Evolutionary conservation across 1,140 invertebrate species (phyloP).

Genomic region (Drosophila persimilis): DNA sequence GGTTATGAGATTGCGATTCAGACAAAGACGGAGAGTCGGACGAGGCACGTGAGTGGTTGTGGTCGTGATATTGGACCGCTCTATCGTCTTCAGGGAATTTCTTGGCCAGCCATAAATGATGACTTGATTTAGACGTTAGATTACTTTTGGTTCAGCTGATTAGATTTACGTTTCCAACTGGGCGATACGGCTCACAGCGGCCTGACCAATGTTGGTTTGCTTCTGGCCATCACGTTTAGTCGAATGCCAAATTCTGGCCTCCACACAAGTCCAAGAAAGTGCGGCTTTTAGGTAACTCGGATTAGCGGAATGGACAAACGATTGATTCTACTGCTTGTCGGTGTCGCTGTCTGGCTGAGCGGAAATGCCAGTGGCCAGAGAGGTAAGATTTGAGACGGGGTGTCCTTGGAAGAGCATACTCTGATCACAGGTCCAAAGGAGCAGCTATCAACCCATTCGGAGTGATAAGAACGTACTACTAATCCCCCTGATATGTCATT

Average conservation of each 20-base stretch:
- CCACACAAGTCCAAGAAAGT: conserved; percentile 17
- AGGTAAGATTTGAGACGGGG: conserved; percentile 13
- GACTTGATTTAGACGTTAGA: conserved; percentile 56
- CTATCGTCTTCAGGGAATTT: conserved; percentile 18
- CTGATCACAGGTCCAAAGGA: background rate
- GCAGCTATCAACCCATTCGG: background rate
- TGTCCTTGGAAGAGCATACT: no score
- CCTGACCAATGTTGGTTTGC: no score
- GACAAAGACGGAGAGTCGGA: background rate
- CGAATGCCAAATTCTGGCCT: conserved; percentile 38
- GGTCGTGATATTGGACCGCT: no score
- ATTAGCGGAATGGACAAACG: conserved; percentile 34
- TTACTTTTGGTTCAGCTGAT: conserved; percentile 51
- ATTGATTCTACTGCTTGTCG: conserved; percentile 18
- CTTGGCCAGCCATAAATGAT: conserved; percentile 53
- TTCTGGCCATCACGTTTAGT: conserved; percentile 41
- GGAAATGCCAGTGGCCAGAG: conserved; percentile 20
- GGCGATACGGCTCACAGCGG: conserved; percentile 23
- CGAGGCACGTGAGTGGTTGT: conserved; percentile 30
- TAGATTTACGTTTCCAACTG: conserved; percentile 50
- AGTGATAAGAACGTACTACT: conserved; percentile 14
- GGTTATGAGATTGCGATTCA: no score
- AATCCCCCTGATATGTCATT: conserved; percentile 18
- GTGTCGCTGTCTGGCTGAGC: conserved; percentile 12
- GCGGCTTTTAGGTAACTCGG: background rate